These are phyloP conservation scores for Megamerina dolium DNA, from an alignment of 2,888 invertebrate genomes.

Conservation along the genomic window DNA sequence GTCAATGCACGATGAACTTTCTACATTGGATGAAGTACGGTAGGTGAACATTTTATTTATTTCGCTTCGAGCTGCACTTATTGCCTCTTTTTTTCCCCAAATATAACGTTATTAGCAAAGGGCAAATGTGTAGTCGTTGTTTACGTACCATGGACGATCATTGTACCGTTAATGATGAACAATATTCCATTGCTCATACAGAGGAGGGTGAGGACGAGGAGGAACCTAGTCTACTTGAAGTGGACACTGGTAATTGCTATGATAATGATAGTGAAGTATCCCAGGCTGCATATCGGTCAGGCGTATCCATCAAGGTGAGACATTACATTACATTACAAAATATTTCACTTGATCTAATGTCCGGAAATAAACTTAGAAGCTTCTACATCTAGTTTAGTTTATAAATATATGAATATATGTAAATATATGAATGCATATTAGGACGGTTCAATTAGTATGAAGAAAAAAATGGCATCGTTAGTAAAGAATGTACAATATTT, in stretches of 20 bases:
- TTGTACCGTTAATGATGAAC: constrained; percentile 50
- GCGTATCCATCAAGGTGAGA: constrained; percentile 57
- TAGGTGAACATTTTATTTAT: constrained; percentile 40
- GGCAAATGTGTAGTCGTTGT: constrained; percentile 75
- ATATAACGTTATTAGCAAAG: constrained; percentile 57
- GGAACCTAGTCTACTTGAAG: constrained; percentile 60
- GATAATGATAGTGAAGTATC: constrained; percentile 33
- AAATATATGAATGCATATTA: no score
- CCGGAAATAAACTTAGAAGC: no score
- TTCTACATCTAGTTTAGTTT: no score
- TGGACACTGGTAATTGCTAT: constrained; percentile 38
- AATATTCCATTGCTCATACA: constrained; percentile 59
- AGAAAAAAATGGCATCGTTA: no score
- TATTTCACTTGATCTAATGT: no score
- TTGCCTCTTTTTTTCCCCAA: no score
- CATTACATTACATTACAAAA: no score
- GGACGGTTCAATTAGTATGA: no score
- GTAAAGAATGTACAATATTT: no score
- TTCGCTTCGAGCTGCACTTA: not conserved
- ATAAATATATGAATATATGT: no score
- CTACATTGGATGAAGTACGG: constrained; percentile 80
- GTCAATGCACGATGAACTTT: constrained; percentile 68
- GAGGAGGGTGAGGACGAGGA: constrained; percentile 57
- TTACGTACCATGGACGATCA: constrained; percentile 59
- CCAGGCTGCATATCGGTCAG: constrained; percentile 33